These are phyloP conservation scores for Neodiprion lecontei DNA, from an alignment of 1,140 invertebrate genomes.

Conservation along the genomic window DNA sequence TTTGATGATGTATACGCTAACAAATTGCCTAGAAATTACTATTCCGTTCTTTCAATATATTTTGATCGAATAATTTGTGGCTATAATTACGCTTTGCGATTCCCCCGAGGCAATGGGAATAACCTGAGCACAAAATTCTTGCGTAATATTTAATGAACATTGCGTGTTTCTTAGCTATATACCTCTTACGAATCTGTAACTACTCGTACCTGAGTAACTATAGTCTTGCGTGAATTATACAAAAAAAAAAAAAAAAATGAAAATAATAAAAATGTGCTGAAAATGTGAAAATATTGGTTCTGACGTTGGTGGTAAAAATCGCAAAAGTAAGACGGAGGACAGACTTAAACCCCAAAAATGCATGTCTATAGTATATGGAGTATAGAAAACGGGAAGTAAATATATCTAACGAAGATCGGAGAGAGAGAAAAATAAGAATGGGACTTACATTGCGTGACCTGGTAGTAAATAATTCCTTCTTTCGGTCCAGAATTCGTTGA, in stretches of 20 bases:
- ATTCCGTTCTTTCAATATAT: not conserved
- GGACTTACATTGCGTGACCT: too few species aligned
- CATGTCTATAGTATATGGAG: not conserved
- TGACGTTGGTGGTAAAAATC: too few species aligned
- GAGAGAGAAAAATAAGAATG: not conserved
- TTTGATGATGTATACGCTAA: not conserved
- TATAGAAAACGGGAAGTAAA: not conserved
- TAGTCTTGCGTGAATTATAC: too few species aligned
- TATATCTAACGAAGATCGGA: not conserved
- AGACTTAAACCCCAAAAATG: too few species aligned
- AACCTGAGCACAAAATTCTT: not conserved
- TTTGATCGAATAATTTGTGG: not conserved
- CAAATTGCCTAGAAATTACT: not conserved
- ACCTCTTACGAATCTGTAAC: too few species aligned
- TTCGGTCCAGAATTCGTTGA: not conserved
- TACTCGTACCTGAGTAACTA: too few species aligned
- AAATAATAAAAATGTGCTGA: too few species aligned
- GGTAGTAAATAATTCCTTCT: not conserved
- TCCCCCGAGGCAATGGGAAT: not conserved
- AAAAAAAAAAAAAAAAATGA: too few species aligned
- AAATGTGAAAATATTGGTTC: too few species aligned
- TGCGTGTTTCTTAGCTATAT: too few species aligned
- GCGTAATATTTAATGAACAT: not conserved
- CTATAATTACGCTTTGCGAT: not conserved
- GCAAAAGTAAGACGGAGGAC: too few species aligned